Evolutionary conservation across 1,140 invertebrate genomes (phyloP), one percentile per base, ranked within the genome.

Genomic region (Scaptomyza pallida): DNA sequence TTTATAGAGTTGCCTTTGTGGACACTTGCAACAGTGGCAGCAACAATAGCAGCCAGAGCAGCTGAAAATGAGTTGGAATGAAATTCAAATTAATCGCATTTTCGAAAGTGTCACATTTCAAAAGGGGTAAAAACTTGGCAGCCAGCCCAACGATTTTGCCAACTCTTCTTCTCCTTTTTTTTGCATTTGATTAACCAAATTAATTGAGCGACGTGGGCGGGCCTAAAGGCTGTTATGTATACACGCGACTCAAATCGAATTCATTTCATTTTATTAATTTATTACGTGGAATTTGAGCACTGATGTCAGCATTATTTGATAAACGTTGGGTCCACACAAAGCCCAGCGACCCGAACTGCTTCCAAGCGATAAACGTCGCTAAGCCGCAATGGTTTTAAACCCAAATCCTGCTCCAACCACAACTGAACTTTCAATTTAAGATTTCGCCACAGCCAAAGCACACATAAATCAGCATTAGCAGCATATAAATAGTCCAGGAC

Each of bases 41-140:
- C 33, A 37, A 37, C 10, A n/a, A 37, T 37, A 8, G 33, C 33
- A 37, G 12, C 12, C 23, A 26, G 23, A 23, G 21, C 21, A 35
- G 33, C 33, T 12, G 33, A 35, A 40, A 30, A 8, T 9, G 30
- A 10, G 13, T 30, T 15, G n/a, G 12, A 78, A 52, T 74, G 71
- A 74, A 82, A 61, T 62, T 73, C 55, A 69, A 85, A 79, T 85
- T 85, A 73, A 82, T 81, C 56, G 72, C 52, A 61, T 67, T 78
- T 63, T 33, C 10, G 41, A 69, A 56, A 73, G 80, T 85, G 54
- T 86, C 73, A 65, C 35, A 77, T 85, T 76, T 61, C 80, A 64
- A 37, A 21, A 17, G 48, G 48, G 51, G 35, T 61, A 47, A 44
- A 19, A 19, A 23, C 8, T 0, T 2, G 44, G 13, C 8, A 23